These are phyloP conservation scores for Barbus barbus DNA, from an alignment of 2,113 vertebrate genomes.

Conservation along the genomic window DNA sequence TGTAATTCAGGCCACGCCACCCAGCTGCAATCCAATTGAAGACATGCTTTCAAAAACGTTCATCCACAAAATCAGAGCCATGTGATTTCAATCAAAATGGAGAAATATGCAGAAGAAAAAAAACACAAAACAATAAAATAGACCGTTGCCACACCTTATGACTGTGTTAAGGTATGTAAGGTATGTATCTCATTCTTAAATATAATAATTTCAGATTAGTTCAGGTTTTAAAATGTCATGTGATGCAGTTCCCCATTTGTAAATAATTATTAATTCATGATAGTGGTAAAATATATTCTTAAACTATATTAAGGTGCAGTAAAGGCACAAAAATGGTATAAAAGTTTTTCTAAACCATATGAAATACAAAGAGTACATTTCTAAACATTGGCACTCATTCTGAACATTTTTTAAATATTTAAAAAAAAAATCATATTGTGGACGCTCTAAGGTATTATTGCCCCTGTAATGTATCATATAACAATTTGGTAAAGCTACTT, in stretches of 20 bases:
- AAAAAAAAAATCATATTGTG: background rate
- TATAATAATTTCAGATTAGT: too few relatives aligned
- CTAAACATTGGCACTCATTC: background rate
- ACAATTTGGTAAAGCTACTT: conserved; percentile 3
- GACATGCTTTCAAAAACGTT: too few relatives aligned
- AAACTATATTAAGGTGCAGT: background rate
- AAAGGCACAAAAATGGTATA: background rate
- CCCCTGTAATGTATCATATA: conserved; percentile 18
- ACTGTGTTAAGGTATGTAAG: too few relatives aligned
- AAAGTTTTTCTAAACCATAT: background rate
- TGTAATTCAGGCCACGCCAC: too few relatives aligned
- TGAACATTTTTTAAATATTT: background rate
- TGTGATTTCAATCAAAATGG: background rate
- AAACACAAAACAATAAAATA: too few relatives aligned
- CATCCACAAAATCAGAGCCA: too few relatives aligned
- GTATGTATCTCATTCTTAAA: too few relatives aligned
- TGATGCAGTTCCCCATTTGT: background rate
- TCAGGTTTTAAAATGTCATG: too few relatives aligned
- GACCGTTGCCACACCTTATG: too few relatives aligned
- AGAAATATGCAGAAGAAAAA: background rate
- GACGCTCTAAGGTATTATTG: background rate
- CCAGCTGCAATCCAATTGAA: too few relatives aligned
- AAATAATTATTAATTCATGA: background rate
- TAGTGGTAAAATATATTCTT: background rate
- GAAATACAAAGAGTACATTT: background rate